Evolutionary conservation across 2,797 vertebrate genomes (phyloP).

Genomic region (Fringilla coelebs): DNA sequence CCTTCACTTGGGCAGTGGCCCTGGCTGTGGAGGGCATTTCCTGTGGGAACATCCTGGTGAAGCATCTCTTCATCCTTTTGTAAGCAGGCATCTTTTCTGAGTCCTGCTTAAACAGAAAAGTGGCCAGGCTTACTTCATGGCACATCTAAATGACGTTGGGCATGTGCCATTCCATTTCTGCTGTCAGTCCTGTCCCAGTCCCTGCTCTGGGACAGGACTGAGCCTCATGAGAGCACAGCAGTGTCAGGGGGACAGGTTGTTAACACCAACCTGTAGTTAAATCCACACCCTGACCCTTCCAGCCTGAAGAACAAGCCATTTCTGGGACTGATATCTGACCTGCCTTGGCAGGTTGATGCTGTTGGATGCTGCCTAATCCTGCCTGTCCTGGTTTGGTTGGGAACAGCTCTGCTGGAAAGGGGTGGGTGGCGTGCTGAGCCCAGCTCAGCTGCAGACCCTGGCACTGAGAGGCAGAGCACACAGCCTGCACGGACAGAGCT

Average conservation of each 20-base stretch:
- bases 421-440: background rate
- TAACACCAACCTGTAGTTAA: rapidly evolving
- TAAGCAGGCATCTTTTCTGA: background rate
- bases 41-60: background rate
- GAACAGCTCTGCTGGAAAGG: background rate
- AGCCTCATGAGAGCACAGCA: rapidly evolving
- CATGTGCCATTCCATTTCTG: background rate
- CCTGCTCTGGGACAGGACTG: background rate
- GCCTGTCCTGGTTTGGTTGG: background rate
- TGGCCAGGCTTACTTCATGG: background rate
- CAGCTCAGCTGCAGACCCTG: background rate
- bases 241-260: background rate
- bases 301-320: background rate
- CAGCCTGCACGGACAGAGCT: background rate
- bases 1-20: background rate
- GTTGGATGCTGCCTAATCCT: background rate
- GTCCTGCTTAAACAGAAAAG: background rate
- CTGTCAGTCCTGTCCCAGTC: too few relatives aligned
- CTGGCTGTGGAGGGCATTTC: background rate
- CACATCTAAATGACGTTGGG: background rate
- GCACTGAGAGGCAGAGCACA: background rate
- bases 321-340: background rate
- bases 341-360: background rate
- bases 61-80: background rate
- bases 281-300: background rate